Base-by-base conservation (phyloP, 2,888 invertebrate species). In the Dicyrtomina minuta region DNA sequence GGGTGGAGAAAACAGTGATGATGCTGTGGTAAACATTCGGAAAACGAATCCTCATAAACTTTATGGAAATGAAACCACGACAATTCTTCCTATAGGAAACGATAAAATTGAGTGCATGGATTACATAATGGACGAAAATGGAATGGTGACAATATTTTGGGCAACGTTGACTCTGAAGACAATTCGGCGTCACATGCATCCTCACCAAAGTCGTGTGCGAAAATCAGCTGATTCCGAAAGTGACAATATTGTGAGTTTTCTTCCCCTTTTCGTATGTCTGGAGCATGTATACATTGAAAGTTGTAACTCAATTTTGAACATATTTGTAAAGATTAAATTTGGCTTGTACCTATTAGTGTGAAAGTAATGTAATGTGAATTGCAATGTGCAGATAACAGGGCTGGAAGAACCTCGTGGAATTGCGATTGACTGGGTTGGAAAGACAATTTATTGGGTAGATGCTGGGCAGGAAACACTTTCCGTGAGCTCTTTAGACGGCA, bases 361-460 rank as follows among this genome's bases (percentile, higher is more conserved):
- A 17, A 46, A 46, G 46, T 46, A 46, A 46, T 46, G 13, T 12
- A 46, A 24, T 53, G 6, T 33, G 15, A 4, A n/a, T 56, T 33
- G 12, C 12, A 13, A 41, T 59, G 6, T 41, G 22, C 27, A 72
- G 72, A 66, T 81, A 13, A 84, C 82, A 13, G 85, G 85, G 65
- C 81, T 87, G 59, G 85, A 85, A 66, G 86, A 87, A 75, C 89
- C 92, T 0, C 87, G 90, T 79, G 91, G 91, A 51, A 83, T 92
- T 64, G 88, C 90, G 6, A 84, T 91, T 49, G 91, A 92, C 82
- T 88, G 88, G 87, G 82, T 88, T 17, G 85, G 87, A 0, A 83
- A 84, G 72, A 85, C 88, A 77, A 82, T 92, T 68, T 92, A 91
- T 82, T 87, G 90, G 82, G 87, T 90, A 27, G 88, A 88, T 79